Base-by-base conservation (phyloP, 2,797 vertebrate genomes). In the Cuniculus paca region DNA sequence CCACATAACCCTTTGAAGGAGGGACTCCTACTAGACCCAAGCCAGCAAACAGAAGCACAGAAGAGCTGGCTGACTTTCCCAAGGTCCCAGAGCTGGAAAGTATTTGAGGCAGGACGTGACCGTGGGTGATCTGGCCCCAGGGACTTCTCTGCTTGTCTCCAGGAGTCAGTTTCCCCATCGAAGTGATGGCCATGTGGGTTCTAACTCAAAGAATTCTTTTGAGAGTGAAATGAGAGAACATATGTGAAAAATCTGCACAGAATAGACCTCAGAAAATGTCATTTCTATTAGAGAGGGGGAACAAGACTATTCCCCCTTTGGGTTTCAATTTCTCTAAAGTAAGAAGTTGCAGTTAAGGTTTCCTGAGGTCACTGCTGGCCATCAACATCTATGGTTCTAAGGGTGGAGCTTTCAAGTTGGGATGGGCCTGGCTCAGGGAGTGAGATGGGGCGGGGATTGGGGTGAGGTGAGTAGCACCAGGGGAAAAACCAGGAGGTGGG, bases 191-290 rank as follows among this genome's bases (percentile, higher is more conserved):
- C 34, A 10, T 50, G 58, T 58, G 88, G 39, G 58, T 54, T 61
- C 75, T 82, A 78, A 89, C n/a, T 45, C 39, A 74, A 77, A 77
- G 52, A 95, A 65, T n/a, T 89, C 52, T 82, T 92, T 24, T 81
- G 36, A 93, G 56, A 81, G 52, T n/a, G n/a, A 77, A 75, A 95
- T 26, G 16, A 75, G 82, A 94, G 50, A 90, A 63, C 39, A 60
- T 52, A 75, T 8, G 26, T 65, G 60, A 90, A 75, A 94, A 94
- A 83, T 39, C 9, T 58, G n/a, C 42, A 36, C 26, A 20, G 26
- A 45, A 79, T 9, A 88, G 78, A 81, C 7, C 61, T 90, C 56
- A n/a, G 42, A 65, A 90, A 26, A 42, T 58, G 42, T 72, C 83
- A 74, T 68, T 94, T 89, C 52, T 72, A 20, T 39, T 54, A 54